Evolutionary conservation across 2,888 invertebrate species (phyloP).

Genomic region (Agrilus mali): DNA sequence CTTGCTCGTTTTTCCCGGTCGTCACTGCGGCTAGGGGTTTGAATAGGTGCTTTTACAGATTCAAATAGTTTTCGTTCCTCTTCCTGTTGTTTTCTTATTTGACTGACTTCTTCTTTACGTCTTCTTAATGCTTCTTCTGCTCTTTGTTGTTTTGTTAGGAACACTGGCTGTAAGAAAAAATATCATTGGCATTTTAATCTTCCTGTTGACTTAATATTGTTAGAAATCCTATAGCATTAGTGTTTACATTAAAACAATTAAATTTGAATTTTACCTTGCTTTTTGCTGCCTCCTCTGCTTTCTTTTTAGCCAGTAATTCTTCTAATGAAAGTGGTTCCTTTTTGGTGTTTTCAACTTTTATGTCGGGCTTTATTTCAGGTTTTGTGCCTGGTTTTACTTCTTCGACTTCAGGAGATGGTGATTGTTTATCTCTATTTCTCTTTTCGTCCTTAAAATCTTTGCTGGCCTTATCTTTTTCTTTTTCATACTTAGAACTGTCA

Average conservation of each 20-base stretch:
- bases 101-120: constrained; percentile 80
- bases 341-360: constrained; percentile 32
- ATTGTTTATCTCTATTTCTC: constrained; percentile 26
- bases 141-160: constrained; percentile 91
- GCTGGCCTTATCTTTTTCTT: constrained; percentile 18
- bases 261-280: constrained; percentile 51
- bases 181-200: too few species aligned
- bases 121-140: constrained; percentile 79
- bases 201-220: too few species aligned
- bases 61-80: constrained; percentile 41
- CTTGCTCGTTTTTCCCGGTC: constrained; percentile 30
- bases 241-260: too few species aligned
- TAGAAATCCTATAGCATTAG: too few species aligned
- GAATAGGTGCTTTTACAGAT: constrained; percentile 21
- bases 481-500: constrained; percentile 11
- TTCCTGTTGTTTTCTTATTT: constrained; percentile 57
- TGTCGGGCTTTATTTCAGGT: constrained; percentile 14
- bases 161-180: constrained; percentile 56
- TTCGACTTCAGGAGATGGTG: constrained; percentile 34
- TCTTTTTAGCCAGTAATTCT: constrained; percentile 89
- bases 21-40: constrained; percentile 25
- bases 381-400: constrained; percentile 23
- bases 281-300: constrained; percentile 87
- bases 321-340: constrained; percentile 91
- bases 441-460: constrained; percentile 21